These are phyloP conservation scores for Microcebus lehilahytsara DNA, from an alignment of 2,113 vertebrate species.

Conservation along the genomic window DNA sequence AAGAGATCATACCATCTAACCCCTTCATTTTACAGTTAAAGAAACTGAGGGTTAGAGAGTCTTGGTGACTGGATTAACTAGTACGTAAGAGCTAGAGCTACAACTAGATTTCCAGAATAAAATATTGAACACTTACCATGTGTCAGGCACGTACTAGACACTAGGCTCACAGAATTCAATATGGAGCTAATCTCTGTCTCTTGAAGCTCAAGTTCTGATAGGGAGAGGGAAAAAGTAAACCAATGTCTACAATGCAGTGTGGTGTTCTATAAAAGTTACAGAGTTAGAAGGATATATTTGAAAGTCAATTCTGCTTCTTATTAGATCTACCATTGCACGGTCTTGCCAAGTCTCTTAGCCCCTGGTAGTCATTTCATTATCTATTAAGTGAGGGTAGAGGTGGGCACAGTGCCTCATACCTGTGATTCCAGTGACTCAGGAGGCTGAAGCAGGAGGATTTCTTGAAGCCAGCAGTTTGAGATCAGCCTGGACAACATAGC, in stretches of 20 bases:
- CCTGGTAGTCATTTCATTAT: neutral
- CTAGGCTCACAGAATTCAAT: neutral
- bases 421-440: too few species aligned
- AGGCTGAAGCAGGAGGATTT: too few species aligned
- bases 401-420: too few species aligned
- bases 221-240: neutral
- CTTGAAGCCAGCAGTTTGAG: too few species aligned
- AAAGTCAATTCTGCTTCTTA: neutral
- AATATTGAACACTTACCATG: neutral
- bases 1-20: neutral
- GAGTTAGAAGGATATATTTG: neutral
- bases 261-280: neutral
- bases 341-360: neutral
- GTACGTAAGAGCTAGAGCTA: neutral
- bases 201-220: neutral
- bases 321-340: neutral
- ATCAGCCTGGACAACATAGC: too few species aligned
- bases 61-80: neutral
- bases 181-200: neutral
- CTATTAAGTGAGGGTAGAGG: neutral
- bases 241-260: neutral
- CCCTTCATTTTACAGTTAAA: slow-evolving; percentile 14
- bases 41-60: neutral
- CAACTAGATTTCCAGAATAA: neutral
- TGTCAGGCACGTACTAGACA: neutral